Evolutionary conservation across 2,797 vertebrate genomes (phyloP), one percentile per base, ranked within the genome.

Genomic region (Eospalax fontanierii): DNA sequence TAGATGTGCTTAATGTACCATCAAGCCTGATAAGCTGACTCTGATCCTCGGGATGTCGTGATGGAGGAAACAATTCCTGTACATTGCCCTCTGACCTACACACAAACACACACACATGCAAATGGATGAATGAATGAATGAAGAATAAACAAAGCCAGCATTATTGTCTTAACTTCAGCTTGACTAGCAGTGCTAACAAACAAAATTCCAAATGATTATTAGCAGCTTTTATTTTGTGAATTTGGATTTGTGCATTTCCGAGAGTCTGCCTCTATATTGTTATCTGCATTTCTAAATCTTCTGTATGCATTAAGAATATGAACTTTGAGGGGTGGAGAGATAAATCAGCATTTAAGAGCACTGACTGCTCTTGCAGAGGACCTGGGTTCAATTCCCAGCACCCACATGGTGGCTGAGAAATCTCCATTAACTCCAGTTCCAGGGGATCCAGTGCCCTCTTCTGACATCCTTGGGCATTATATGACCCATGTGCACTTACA

Each of bases 201-300:
- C 35, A 65, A 35, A 50, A 19, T 57, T 87, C 71, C 19, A 78
- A 74, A 35, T 46, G 26, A 54, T 68, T 35, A n/a, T 73, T 66
- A 88, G 9, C 65, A 81, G n/a, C 78, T 92, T 80, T 68, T 46
- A 85, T 61, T 88, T 95, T 84, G 24, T 76, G 14, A 91, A 78
- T 66, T 84, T 91, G 50, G 10, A 43, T 86, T 65, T 75, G 1
- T 15, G 43, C 11, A 46, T 79, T 87, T 65, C 26, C 33, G 82
- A 54, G 16, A 28, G 24, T 94, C 70, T 90, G 2, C 70, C 79
- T 73, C 91, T 61, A 74, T 43, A 1, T 89, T 87, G 59, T 82
- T 68, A 46, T 26, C 10, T 74, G 93, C 61, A 63, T 54, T 89
- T 90, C 75, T 15, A 57, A 90, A 59, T 46, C 10, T 26, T 63